Conservation (phyloP, 2,888 invertebrate species). For the Ennomos quercinarius region DNA sequence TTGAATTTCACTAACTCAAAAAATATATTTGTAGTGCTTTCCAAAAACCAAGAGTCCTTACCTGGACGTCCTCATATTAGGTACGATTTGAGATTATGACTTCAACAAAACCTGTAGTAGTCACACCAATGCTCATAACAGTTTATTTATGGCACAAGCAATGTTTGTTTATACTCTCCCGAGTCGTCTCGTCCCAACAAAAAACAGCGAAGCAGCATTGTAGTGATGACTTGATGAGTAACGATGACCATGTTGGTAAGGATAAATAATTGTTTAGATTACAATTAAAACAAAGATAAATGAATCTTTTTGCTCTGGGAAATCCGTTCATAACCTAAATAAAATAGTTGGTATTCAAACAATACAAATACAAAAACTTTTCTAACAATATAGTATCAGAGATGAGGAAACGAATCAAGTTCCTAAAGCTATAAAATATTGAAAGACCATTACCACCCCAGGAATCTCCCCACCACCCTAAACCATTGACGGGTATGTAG, state of each 20-base stretch:
- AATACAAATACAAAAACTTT: background rate
- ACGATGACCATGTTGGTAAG: conserved; percentile 32
- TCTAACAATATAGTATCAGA: background rate
- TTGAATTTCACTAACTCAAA: too few species aligned
- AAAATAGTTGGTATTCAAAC: background rate
- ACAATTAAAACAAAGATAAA: conserved; percentile 22
- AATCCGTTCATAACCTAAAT: background rate
- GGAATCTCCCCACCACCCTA: conserved; percentile 10
- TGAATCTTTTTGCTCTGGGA: conserved; percentile 3
- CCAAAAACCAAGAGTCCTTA: too few species aligned
- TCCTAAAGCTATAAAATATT: conserved; percentile 6
- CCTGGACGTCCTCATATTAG: too few species aligned
- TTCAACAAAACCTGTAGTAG: conserved; percentile 12
- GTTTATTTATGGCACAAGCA: conserved; percentile 31
- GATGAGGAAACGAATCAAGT: conserved; percentile 1
- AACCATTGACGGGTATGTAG: conserved; percentile 32
- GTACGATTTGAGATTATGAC: background rate
- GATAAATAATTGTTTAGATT: conserved; percentile 27
- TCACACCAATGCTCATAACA: conserved; percentile 21
- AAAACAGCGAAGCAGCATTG: conserved; percentile 29
- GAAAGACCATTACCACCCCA: conserved; percentile 7
- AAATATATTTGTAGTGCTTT: too few species aligned
- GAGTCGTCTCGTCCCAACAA: conserved; percentile 23
- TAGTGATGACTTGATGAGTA: conserved; percentile 36
- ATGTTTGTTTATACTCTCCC: conserved; percentile 26